Conservation (phyloP, 2,113 vertebrate genomes). For the Scomber scombrus region DNA sequence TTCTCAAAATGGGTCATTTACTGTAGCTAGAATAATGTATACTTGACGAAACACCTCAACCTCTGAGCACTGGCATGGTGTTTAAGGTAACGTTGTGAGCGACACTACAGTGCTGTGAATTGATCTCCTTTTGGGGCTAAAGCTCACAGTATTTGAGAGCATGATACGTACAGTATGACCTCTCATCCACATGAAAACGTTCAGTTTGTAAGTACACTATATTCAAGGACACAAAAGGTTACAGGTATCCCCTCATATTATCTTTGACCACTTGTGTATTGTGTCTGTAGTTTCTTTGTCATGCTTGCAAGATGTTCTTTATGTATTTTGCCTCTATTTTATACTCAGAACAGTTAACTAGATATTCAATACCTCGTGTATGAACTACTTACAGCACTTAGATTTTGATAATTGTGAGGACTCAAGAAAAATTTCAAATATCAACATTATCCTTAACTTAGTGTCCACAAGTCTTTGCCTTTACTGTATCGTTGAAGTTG, state of each 20-base stretch:
- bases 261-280: conserved; percentile 80
- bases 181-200: conserved; percentile 59
- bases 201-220: conserved; percentile 67
- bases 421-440: conserved; percentile 79
- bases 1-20: conserved; percentile 49
- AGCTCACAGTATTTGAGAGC: conserved; percentile 51
- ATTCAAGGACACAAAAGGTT: conserved; percentile 67
- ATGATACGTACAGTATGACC: conserved; percentile 60
- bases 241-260: conserved; percentile 76
- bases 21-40: conserved; percentile 51
- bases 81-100: conserved; percentile 11
- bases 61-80: conserved; percentile 29
- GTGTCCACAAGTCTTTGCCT: conserved; percentile 86
- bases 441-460: conserved; percentile 82
- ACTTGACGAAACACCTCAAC: conserved; percentile 46
- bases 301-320: conserved; percentile 82
- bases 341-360: conserved; percentile 80
- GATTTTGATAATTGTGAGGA: conserved; percentile 82
- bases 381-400: conserved; percentile 87
- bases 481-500: conserved; percentile 85
- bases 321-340: conserved; percentile 83
- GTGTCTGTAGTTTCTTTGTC: conserved; percentile 83
- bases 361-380: conserved; percentile 84
- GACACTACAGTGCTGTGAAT: conserved; percentile 20
- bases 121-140: conserved; percentile 36